Conservation (phyloP, 2,888 invertebrate genomes). For the Pollenia amentaria region DNA sequence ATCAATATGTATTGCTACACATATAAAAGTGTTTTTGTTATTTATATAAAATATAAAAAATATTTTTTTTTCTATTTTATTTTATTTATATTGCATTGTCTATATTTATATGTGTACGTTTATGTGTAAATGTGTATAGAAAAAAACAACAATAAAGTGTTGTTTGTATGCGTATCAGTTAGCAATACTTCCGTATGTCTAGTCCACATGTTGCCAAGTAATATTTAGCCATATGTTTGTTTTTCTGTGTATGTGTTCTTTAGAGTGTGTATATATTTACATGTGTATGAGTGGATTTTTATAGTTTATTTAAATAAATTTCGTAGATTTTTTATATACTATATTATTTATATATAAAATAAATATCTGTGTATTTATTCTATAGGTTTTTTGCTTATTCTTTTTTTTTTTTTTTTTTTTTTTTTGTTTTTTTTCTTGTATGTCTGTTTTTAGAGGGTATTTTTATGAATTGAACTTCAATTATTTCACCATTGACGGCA, state of each 20-base stretch:
- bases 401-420: slow-evolving; percentile 15
- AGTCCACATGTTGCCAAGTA: slow-evolving; percentile 64
- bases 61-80: slow-evolving; percentile 19
- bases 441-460: slow-evolving; percentile 62
- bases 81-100: slow-evolving; percentile 53
- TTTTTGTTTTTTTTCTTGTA: slow-evolving; percentile 33
- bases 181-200: slow-evolving; percentile 72
- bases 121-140: background rate
- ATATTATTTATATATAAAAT: slow-evolving; percentile 64
- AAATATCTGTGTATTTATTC: slow-evolving; percentile 55
- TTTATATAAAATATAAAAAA: slow-evolving; percentile 53
- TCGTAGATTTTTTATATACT: slow-evolving; percentile 40
- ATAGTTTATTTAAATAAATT: slow-evolving; percentile 71
- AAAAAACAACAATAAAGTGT: slow-evolving; percentile 43
- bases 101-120: slow-evolving; percentile 6
- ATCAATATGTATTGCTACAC: slow-evolving; percentile 33
- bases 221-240: slow-evolving; percentile 32
- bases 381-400: slow-evolving; percentile 27
- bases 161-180: slow-evolving; percentile 73
- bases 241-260: background rate
- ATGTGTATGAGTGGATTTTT: slow-evolving; percentile 23
- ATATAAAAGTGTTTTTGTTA: slow-evolving; percentile 52
- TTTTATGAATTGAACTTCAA: slow-evolving; percentile 71
- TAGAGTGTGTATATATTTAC: background rate
- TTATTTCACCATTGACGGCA: slow-evolving; percentile 71